Conservation (phyloP, 2,113 vertebrate genomes). For the Phasianus colchicus region DNA sequence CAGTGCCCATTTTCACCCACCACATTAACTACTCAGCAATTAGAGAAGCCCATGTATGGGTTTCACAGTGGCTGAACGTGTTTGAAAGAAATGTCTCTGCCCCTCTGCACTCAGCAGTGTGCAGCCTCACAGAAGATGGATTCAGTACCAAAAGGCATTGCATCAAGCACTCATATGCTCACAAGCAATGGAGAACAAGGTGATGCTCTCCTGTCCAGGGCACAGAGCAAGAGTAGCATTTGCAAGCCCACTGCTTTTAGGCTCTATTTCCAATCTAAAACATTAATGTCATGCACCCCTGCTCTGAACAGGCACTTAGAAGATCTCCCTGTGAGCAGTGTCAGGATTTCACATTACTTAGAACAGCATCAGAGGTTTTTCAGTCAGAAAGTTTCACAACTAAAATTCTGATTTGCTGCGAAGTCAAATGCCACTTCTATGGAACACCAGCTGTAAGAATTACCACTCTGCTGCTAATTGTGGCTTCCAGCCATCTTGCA, state of each 20-base stretch:
- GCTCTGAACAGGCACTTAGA: neutral
- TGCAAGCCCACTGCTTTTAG: neutral
- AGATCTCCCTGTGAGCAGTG: neutral
- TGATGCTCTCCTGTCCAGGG: neutral
- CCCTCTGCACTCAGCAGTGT: neutral
- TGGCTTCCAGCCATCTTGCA: neutral
- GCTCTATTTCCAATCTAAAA: neutral
- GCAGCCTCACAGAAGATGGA: neutral
- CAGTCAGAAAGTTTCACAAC: slow-evolving; percentile 6
- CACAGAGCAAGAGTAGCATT: neutral
- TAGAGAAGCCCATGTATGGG: neutral
- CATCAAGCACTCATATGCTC: neutral
- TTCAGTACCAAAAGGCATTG: neutral
- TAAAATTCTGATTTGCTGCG: neutral
- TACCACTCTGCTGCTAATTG: neutral
- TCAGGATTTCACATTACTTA: neutral
- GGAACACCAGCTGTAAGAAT: neutral
- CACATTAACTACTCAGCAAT: neutral
- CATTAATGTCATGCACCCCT: neutral
- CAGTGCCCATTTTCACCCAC: neutral
- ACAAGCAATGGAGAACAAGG: neutral
- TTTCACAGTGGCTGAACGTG: neutral
- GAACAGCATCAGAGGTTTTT: neutral
- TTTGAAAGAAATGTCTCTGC: neutral
- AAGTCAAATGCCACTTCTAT: neutral